A percentile compares a stretch with the other conserved stretches of the same genome.
phyloP scores from a whole-genome alignment of 92 coral and sea anemone species.

The Epizoanthus ramosus region DNA sequence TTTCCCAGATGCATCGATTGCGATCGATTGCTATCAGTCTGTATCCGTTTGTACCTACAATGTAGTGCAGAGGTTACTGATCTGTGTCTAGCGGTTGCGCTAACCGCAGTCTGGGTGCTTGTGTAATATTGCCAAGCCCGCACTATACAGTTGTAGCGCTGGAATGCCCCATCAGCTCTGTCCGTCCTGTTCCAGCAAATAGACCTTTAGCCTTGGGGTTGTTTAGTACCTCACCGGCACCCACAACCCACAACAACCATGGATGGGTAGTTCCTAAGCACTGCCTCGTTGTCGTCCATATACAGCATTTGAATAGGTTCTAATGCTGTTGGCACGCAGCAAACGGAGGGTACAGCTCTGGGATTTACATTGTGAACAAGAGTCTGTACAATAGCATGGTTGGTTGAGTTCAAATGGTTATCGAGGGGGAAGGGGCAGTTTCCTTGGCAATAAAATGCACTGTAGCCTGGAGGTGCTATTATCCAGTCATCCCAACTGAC shows the following conservation, averaged over 20 bases:
- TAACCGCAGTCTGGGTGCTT: slow-evolving; percentile 1
- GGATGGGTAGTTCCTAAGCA: slow-evolving; percentile 86
- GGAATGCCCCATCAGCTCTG: background rate
- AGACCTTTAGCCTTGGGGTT: background rate
- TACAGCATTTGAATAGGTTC: slow-evolving; percentile 82
- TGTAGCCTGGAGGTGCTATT: slow-evolving; percentile 89
- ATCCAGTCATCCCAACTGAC: slow-evolving; percentile 97
- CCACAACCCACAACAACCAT: slow-evolving; percentile 98
- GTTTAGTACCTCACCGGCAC: slow-evolving; percentile 63
- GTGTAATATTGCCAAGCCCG: slow-evolving; percentile 20
- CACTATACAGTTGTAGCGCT: background rate
- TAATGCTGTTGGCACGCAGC: slow-evolving; percentile 93
- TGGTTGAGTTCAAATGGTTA: slow-evolving; percentile 81
- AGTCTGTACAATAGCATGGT: slow-evolving; percentile 97
- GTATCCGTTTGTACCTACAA: too few species aligned
- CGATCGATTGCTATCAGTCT: too few species aligned
- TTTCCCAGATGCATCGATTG: background rate
- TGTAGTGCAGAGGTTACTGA: background rate
- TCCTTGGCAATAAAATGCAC: slow-evolving; percentile 84
- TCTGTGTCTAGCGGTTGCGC: background rate
- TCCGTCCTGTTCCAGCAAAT: slow-evolving; percentile 17
- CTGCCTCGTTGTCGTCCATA: slow-evolving; percentile 69
- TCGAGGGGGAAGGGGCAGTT: slow-evolving; percentile 84
- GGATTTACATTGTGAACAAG: slow-evolving; percentile 78
- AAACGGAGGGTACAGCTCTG: slow-evolving; percentile 75